A percentile compares a stretch with the other conserved stretches of the same genome.
phyloP scores from a whole-genome alignment of 2,888 invertebrate species.

The Lucinisca nassula region DNA sequence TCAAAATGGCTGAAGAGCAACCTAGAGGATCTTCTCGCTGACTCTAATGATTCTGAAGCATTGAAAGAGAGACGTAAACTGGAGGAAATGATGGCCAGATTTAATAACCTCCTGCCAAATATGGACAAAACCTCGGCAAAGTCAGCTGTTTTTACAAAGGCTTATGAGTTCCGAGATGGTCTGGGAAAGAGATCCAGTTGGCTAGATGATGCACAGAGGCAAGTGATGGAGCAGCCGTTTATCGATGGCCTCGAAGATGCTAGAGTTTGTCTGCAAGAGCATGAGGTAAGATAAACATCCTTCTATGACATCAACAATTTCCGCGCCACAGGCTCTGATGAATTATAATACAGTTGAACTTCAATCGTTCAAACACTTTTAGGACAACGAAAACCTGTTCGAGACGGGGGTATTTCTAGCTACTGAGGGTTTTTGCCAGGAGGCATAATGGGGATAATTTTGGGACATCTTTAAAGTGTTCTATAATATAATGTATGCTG shows the following conservation, averaged over 20 bases:
- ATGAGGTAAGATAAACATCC: conserved; percentile 83
- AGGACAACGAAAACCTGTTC: no score
- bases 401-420: no score
- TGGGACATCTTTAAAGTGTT: no score
- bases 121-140: conserved; percentile 97
- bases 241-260: conserved; percentile 85
- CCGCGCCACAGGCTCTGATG: no score
- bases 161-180: conserved; percentile 96
- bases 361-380: no score
- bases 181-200: conserved; percentile 93
- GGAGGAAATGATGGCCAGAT: conserved; percentile 93
- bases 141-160: conserved; percentile 97
- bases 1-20: conserved; percentile 98
- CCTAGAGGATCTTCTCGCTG: conserved; percentile 94
- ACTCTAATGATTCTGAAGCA: conserved; percentile 94
- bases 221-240: conserved; percentile 80
- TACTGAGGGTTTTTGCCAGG: no score
- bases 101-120: conserved; percentile 93
- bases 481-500: no score
- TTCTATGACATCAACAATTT: no score
- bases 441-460: no score
- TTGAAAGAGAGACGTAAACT: conserved; percentile 94
- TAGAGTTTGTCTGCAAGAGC: conserved; percentile 82
- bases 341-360: no score
- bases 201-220: conserved; percentile 88